Base-by-base conservation (phyloP, 2,888 invertebrate species). In the Drosophila ustulata region DNA sequence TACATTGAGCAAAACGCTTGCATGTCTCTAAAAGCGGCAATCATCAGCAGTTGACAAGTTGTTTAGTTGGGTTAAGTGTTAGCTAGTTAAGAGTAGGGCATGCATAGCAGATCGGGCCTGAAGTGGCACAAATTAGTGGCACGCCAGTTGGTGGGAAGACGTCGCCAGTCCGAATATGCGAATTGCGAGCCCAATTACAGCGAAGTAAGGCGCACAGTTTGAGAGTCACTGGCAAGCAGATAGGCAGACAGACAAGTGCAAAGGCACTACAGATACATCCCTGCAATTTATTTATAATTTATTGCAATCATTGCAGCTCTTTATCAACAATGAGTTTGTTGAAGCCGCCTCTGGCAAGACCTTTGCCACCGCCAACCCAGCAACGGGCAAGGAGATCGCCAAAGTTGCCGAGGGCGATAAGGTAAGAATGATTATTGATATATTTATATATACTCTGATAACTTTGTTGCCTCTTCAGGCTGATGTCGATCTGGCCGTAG, bases 401-500 rank as follows among this genome's bases (percentile, higher is more conserved):
- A 94, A 96, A 86, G 95, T 98, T 50, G 94, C 97, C 57, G 98
- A 97, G 93, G 98, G 95, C 64, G 96, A 96, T 91, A 96, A 96
- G 94, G 97, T 96, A 93, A 37, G 37, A 37, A n/a, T 2, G n/a
- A 11, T 37, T 37, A 2, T 34, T n/a, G 7, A 9, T 7, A 9
- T 11, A 7, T 1, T 4, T 23, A 6, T 3, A 0, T 37, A 2
- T 34, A 34, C 28, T 43, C 0, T 43, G 3, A 13, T n/a, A n/a
- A 7, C 0, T 2, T 25, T 2, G 2, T 18, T 41, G 1, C 9
- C 13, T 7, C 13, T 0, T 0, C 68, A 96, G 96, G 96, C 95
- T 67, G 97, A 97, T 92, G 94, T 97, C 1, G 95, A 97, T 83
- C 92, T 94, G 75, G 97, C 97, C 9, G 97, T 97, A 11, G 93